These are phyloP conservation scores for Anagrus nilaparvatae DNA, from an alignment of 1,140 invertebrate species.

Conservation along the genomic window DNA sequence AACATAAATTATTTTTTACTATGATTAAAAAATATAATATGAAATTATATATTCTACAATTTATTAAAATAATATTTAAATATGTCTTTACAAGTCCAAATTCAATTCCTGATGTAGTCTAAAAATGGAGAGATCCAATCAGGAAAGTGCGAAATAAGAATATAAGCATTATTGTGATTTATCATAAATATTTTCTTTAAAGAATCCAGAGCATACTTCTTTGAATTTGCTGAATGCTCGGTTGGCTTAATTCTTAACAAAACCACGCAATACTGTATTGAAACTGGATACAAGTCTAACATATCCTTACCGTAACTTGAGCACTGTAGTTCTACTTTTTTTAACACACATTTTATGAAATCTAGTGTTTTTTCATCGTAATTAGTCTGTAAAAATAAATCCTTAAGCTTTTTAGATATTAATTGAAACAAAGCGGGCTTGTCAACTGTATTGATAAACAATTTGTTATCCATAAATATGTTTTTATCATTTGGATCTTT, in stretches of 20 bases:
- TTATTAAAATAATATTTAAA: too few relatives aligned
- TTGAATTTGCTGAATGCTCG: conserved; percentile 25
- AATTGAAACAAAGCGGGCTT: conserved; percentile 26
- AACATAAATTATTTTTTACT: too few relatives aligned
- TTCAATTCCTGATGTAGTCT: too few relatives aligned
- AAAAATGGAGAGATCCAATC: too few relatives aligned
- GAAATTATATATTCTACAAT: too few relatives aligned
- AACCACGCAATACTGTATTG: conserved; percentile 25
- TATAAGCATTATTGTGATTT: conserved; percentile 22
- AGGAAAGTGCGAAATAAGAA: conserved; percentile 32
- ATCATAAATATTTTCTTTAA: conserved; percentile 21
- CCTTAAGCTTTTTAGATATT: conserved; percentile 23
- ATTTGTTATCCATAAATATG: conserved; percentile 6
- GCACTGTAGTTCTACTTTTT: conserved; percentile 19
- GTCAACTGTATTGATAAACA: conserved; percentile 19
- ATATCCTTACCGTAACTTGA: conserved; percentile 17
- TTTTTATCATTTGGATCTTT: conserved; percentile 12
- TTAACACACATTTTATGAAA: conserved; percentile 26
- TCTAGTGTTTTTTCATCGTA: conserved; percentile 21
- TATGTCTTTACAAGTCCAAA: too few relatives aligned
- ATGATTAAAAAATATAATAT: too few relatives aligned
- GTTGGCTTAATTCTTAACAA: conserved; percentile 28
- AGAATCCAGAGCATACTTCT: conserved; percentile 16
- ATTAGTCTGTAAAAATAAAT: conserved; percentile 23
- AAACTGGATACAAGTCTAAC: conserved; percentile 31